Conservation (phyloP, 2,888 invertebrate genomes). For the Lepidochitona cinerea region DNA sequence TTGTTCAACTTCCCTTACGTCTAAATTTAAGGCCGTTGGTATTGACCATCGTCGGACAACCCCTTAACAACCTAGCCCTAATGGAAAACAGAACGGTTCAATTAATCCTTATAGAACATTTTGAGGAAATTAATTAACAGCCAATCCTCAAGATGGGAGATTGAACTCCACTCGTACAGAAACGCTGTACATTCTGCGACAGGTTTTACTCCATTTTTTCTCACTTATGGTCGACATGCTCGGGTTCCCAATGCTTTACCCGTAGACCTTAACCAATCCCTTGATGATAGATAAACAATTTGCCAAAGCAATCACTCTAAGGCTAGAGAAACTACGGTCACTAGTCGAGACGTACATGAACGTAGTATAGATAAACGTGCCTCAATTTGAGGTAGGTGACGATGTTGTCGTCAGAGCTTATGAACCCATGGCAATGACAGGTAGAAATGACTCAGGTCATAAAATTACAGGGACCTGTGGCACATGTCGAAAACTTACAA, state of each 20-base stretch:
- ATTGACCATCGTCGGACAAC: constrained; percentile 1
- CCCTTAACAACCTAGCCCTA: constrained; percentile 3
- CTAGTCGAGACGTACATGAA: background rate
- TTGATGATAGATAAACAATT: no score
- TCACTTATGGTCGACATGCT: constrained; percentile 7
- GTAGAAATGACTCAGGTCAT: background rate
- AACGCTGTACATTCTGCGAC: background rate
- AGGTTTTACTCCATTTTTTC: constrained; percentile 6
- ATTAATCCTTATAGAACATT: background rate
- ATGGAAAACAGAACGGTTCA: constrained; percentile 10
- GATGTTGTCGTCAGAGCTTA: background rate
- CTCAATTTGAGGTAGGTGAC: constrained; percentile 3
- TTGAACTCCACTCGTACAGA: constrained; percentile 1
- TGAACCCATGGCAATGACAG: background rate
- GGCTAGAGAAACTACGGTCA: background rate
- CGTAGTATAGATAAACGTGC: background rate
- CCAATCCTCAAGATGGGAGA: background rate
- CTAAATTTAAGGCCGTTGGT: background rate
- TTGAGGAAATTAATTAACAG: no score
- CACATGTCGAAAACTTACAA: background rate
- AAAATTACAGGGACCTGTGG: background rate
- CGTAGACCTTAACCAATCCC: background rate
- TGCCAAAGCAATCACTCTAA: background rate
- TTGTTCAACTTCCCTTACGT: background rate
- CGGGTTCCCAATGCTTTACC: background rate